A percentile compares a stretch with the other conserved stretches of the same genome.
These are phyloP conservation scores for Eupleurogrammus muticus DNA, from an alignment of 2,797 vertebrate species.

Conservation along the genomic window DNA sequence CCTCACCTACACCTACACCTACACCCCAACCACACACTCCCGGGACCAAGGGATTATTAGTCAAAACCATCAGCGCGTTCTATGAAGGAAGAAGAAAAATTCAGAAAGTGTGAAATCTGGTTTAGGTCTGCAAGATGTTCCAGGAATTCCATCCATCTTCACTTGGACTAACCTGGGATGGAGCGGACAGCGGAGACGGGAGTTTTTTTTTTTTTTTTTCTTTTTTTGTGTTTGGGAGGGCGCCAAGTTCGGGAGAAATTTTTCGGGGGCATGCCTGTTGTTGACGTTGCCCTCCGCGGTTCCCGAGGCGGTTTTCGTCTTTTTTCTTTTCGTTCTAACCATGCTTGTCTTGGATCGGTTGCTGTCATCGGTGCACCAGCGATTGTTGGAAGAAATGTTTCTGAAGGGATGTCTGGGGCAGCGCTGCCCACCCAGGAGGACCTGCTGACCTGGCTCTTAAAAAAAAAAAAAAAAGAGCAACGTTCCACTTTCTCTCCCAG, in stretches of 20 bases:
- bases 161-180: conserved; percentile 35
- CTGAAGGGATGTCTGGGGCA: conserved; percentile 62
- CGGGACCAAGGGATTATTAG: conserved; percentile 48
- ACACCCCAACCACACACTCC: conserved; percentile 20
- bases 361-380: conserved; percentile 29
- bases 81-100: conserved; percentile 29
- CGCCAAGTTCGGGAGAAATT: conserved; percentile 20
- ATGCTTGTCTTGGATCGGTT: conserved; percentile 61
- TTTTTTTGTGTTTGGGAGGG: conserved; percentile 2
- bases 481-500: conserved; percentile 54
- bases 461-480: conserved; percentile 58
- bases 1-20: conserved; percentile 22
- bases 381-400: conserved; percentile 64
- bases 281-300: conserved; percentile 35
- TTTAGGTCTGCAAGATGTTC: conserved; percentile 66
- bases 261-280: conserved; percentile 29
- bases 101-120: conserved; percentile 53
- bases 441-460: conserved; percentile 71
- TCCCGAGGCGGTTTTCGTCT: conserved; percentile 40
- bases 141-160: conserved; percentile 56
- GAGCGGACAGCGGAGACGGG: conserved; percentile 1
- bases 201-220: background rate
- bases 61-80: conserved; percentile 53
- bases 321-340: conserved; percentile 7
- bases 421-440: conserved; percentile 71